A percentile compares a stretch with the other conserved stretches of the same genome.
Conservation (phyloP, 2,888 invertebrate genomes). For the Limnephilus auricula region DNA sequence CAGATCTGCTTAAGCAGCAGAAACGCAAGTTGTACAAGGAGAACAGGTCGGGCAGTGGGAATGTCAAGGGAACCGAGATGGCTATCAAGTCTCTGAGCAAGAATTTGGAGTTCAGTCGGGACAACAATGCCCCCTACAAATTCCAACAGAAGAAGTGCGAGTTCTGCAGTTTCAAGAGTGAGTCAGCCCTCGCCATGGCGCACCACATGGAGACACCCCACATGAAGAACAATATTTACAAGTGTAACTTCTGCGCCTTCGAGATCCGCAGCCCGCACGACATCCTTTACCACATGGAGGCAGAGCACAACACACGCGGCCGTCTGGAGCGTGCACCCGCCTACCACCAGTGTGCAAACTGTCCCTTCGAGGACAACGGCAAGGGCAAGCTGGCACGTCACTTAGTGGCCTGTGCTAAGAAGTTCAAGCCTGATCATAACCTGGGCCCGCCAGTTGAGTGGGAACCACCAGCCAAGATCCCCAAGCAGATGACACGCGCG, state of each 20-base stretch:
- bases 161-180: slow-evolving; percentile 93
- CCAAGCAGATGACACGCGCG: slow-evolving; percentile 79
- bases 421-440: slow-evolving; percentile 92
- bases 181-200: slow-evolving; percentile 89
- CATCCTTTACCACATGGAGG: slow-evolving; percentile 94
- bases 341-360: slow-evolving; percentile 94
- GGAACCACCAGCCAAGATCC: slow-evolving; percentile 96
- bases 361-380: slow-evolving; percentile 95
- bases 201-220: slow-evolving; percentile 95
- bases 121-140: slow-evolving; percentile 88
- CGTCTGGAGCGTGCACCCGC: slow-evolving; percentile 90
- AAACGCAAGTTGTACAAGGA: slow-evolving; percentile 89
- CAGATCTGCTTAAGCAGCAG: slow-evolving; percentile 92
- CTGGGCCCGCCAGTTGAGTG: slow-evolving; percentile 92
- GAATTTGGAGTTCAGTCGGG: slow-evolving; percentile 90
- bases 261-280: slow-evolving; percentile 91
- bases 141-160: slow-evolving; percentile 90
- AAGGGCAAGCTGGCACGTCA: slow-evolving; percentile 94
- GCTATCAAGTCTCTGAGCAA: slow-evolving; percentile 90
- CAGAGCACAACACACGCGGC: slow-evolving; percentile 90
- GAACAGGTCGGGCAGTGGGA: slow-evolving; percentile 78
- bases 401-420: slow-evolving; percentile 91
- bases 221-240: slow-evolving; percentile 91
- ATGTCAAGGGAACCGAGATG: slow-evolving; percentile 83
- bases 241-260: slow-evolving; percentile 90